Evolutionary conservation across 2,113 vertebrate genomes (phyloP).

Genomic region (Sialia sialis): DNA sequence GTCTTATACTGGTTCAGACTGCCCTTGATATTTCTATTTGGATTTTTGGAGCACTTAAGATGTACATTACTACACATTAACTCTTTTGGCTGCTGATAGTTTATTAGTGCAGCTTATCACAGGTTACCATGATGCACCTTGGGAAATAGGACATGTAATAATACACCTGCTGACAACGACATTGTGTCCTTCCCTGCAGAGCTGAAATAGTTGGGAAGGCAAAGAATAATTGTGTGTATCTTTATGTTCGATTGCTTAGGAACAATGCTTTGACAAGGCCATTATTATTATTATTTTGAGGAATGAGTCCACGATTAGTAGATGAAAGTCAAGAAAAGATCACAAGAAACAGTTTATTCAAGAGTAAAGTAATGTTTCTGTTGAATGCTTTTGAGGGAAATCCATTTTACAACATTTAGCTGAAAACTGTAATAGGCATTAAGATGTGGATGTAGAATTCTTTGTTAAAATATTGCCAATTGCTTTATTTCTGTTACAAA

Average conservation of each 20-base stretch:
- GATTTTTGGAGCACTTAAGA: background rate
- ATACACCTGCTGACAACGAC: background rate
- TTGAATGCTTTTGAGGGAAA: background rate
- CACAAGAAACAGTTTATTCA: background rate
- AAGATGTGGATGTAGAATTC: background rate
- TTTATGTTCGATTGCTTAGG: background rate
- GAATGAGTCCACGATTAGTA: background rate
- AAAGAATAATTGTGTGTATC: background rate
- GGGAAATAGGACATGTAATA: background rate
- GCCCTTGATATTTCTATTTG: background rate
- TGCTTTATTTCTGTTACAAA: background rate
- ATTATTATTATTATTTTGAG: background rate
- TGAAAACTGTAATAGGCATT: background rate
- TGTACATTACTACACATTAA: background rate
- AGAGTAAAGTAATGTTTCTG: background rate
- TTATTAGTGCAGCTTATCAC: background rate
- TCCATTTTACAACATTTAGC: background rate
- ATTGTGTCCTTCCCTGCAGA: background rate
- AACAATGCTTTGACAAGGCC: background rate
- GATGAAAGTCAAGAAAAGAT: background rate
- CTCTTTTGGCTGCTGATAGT: background rate
- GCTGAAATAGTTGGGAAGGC: background rate
- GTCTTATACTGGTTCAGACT: background rate
- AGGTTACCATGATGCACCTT: background rate
- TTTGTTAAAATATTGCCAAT: background rate